phyloP scores from a whole-genome alignment of 2,888 invertebrate genomes.

The Chouioia cunea region DNA sequence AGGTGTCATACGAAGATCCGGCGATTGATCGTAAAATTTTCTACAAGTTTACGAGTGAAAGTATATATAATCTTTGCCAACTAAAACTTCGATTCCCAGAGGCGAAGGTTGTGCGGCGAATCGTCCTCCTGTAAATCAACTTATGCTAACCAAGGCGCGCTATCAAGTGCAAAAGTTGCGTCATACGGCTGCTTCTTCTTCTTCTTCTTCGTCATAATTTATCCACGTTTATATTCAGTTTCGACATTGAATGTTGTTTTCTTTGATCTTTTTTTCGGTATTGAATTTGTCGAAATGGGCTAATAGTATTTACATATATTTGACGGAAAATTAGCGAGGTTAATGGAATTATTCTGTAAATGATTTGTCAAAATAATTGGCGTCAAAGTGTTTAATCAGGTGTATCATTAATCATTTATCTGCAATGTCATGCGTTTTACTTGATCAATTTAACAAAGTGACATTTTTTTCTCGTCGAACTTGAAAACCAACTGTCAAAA shows the following conservation, averaged over 20 bases:
- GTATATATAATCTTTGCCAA: too few relatives aligned
- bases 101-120: slow-evolving; percentile 23
- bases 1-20: too few relatives aligned
- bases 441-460: too few relatives aligned
- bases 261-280: too few relatives aligned
- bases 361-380: slow-evolving; percentile 13
- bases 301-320: too few relatives aligned
- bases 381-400: slow-evolving; percentile 9
- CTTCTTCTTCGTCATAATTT: slow-evolving; percentile 10
- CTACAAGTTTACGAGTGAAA: too few relatives aligned
- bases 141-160: slow-evolving; percentile 9
- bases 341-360: slow-evolving; percentile 13
- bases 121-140: slow-evolving; percentile 44
- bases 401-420: slow-evolving; percentile 14
- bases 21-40: too few relatives aligned
- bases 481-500: too few relatives aligned
- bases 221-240: not conserved
- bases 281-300: too few relatives aligned
- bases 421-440: not conserved
- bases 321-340: too few relatives aligned
- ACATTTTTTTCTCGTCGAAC: too few relatives aligned
- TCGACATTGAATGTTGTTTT: too few relatives aligned
- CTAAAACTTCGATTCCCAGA: slow-evolving; percentile 36
- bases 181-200: slow-evolving; percentile 12
- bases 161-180: slow-evolving; percentile 26